Conservation (phyloP, 2,888 invertebrate genomes). For the Phymatocera aterrima region DNA sequence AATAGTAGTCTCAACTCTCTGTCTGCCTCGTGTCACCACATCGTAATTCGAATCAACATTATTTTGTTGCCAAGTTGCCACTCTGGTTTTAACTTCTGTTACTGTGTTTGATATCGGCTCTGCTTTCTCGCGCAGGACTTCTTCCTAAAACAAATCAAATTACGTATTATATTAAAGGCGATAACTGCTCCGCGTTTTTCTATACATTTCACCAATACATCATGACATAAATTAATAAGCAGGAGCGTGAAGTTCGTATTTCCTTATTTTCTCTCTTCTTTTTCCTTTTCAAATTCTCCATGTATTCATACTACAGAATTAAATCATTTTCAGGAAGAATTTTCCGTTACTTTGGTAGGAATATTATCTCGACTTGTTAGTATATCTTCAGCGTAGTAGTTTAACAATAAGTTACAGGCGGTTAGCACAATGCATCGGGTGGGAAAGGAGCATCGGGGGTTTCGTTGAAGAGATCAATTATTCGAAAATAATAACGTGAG, state of each 20-base stretch:
- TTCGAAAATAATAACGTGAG: not conserved
- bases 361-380: not conserved
- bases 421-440: conserved; percentile 5
- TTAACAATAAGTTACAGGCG: not conserved
- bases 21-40: conserved; percentile 7
- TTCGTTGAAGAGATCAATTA: not conserved
- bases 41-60: conserved; percentile 47
- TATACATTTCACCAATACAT: conserved; percentile 39
- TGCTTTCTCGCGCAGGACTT: conserved; percentile 50
- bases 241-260: conserved; percentile 15
- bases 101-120: conserved; percentile 50
- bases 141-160: conserved; percentile 64
- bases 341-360: not conserved
- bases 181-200: not conserved
- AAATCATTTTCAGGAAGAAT: not conserved
- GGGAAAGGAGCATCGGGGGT: not conserved
- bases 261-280: too few relatives aligned
- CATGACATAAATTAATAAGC: conserved; percentile 37
- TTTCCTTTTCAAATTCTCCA: not conserved
- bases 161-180: not conserved
- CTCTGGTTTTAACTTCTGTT: conserved; percentile 52
- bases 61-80: conserved; percentile 56
- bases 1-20: conserved; percentile 46
- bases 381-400: not conserved
- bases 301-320: not conserved